Evolutionary conservation across 2,113 vertebrate genomes (phyloP), one percentile per base, ranked within the genome.

Genomic region (Ptyas mucosa): DNA sequence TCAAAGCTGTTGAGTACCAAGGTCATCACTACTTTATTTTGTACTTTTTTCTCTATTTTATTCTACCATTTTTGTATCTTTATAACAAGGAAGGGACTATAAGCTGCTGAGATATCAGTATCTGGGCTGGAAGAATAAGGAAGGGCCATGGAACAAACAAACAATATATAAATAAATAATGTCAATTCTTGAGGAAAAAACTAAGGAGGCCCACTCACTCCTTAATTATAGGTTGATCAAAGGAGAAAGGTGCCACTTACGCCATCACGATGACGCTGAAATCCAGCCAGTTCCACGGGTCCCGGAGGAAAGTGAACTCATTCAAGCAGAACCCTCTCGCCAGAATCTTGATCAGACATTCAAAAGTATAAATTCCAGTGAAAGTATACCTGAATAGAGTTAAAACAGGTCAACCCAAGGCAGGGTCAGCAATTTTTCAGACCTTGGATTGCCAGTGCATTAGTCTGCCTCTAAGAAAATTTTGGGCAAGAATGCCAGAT

Each of bases 271-370:
- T 99, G 92, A 99, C 99, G 0, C 95, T 98, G 96, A 99, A 99
- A 96, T 99, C 99, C 97, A 99, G 87, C 99, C 99, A 99, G 97
- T 99, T 99, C 99, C 99, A 99, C 8, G 98, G 99, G 95, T 99
- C 99, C 94, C 99, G 97, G 53, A 99, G 96, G 95, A 99, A 99
- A 61, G 99, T 99, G 94, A 99, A 99, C 53, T 98, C 98, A 64
- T 98, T 98, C 23, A 98, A 89, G 91, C 99, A 99, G 97, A 99
- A 99, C 81, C 99, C 99, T 98, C 98, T 98, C 1, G 99, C 99
- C 96, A 99, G 89, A 91, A 99, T 99, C 97, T 99, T 99, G 96
- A 99, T 98, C 87, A 98, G 91, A 23, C 98, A 98, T 96, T 99
- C 99, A 75, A 99, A 99, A n/a, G 99, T 99, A 93, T 99, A 99